Evolutionary conservation across 2,888 invertebrate genomes (phyloP).

Genomic region (Drosophila prolongata): DNA sequence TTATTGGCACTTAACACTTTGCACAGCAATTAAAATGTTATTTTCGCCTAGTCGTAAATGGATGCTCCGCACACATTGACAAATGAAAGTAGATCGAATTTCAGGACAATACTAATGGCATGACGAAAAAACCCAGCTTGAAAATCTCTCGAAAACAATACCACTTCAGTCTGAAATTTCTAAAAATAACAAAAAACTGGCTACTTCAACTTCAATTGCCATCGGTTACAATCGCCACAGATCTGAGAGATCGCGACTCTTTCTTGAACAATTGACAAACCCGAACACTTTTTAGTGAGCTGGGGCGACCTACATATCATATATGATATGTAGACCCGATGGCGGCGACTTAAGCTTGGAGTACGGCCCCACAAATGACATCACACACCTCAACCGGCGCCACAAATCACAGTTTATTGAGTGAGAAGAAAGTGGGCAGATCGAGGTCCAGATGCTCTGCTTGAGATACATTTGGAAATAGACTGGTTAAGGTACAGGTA

Average conservation of each 20-base stretch:
- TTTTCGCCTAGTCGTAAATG: conserved; percentile 20
- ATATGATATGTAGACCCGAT: conserved; percentile 41
- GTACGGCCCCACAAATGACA: conserved; percentile 57
- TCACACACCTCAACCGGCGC: conserved; percentile 53
- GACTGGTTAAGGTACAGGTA: conserved; percentile 1
- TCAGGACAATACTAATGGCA: conserved; percentile 18
- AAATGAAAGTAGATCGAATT: background rate
- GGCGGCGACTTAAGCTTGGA: conserved; percentile 51
- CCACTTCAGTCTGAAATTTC: conserved; percentile 53
- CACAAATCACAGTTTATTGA: conserved; percentile 54
- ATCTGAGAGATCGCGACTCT: conserved; percentile 47
- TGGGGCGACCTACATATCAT: conserved; percentile 61
- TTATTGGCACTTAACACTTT: conserved; percentile 53
- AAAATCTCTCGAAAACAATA: conserved; percentile 50
- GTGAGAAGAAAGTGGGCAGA: conserved; percentile 16
- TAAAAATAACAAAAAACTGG: conserved; percentile 64
- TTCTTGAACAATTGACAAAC: conserved; percentile 69
- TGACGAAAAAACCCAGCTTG: conserved; percentile 29
- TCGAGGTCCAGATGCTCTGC: conserved; percentile 21
- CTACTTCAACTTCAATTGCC: conserved; percentile 67
- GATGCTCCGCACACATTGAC: background rate
- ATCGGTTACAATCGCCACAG: conserved; percentile 51
- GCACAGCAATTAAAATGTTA: conserved; percentile 50
- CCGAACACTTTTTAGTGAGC: conserved; percentile 23
- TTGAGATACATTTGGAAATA: background rate